These are phyloP conservation scores for Potamarius usumacintae DNA, from an alignment of 2,113 vertebrate species.

Conservation along the genomic window DNA sequence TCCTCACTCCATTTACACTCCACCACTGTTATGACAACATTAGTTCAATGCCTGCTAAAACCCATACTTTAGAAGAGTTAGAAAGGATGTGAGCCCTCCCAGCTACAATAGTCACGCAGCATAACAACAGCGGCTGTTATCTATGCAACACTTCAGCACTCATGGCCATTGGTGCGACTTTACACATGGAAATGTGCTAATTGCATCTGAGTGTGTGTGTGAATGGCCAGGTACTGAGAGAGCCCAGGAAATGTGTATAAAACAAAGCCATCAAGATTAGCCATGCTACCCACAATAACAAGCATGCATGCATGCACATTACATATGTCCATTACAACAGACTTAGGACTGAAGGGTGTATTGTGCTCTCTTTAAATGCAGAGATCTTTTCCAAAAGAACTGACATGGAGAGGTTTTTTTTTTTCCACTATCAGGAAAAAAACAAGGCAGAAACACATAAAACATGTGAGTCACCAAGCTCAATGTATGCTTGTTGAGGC, in stretches of 20 bases:
- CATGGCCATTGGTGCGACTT: slow-evolving; percentile 44
- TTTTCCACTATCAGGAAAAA: neutral
- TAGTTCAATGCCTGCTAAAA: slow-evolving; percentile 49
- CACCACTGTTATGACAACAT: slow-evolving; percentile 46
- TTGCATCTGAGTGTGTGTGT: slow-evolving; percentile 56
- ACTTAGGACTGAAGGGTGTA: neutral
- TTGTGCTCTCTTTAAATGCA: slow-evolving; percentile 29
- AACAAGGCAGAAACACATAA: neutral
- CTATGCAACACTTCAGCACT: slow-evolving; percentile 50
- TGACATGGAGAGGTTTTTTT: neutral
- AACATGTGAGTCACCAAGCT: neutral
- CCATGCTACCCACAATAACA: slow-evolving; percentile 11
- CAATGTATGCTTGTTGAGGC: neutral
- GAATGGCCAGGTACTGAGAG: slow-evolving; percentile 53
- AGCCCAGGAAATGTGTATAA: slow-evolving; percentile 52
- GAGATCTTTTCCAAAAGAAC: neutral
- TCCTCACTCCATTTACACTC: slow-evolving; percentile 21
- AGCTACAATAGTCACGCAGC: slow-evolving; percentile 45
- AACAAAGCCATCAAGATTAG: slow-evolving; percentile 37
- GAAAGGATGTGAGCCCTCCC: slow-evolving; percentile 42
- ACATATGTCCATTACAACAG: slow-evolving; percentile 45
- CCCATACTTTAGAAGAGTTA: slow-evolving; percentile 45
- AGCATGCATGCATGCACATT: slow-evolving; percentile 30
- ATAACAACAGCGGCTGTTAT: slow-evolving; percentile 44
- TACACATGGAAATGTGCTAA: slow-evolving; percentile 65